Evolutionary conservation across 2,888 invertebrate species (phyloP), one percentile per base, ranked within the genome.

Genomic region (Agriopis aurantiaria): DNA sequence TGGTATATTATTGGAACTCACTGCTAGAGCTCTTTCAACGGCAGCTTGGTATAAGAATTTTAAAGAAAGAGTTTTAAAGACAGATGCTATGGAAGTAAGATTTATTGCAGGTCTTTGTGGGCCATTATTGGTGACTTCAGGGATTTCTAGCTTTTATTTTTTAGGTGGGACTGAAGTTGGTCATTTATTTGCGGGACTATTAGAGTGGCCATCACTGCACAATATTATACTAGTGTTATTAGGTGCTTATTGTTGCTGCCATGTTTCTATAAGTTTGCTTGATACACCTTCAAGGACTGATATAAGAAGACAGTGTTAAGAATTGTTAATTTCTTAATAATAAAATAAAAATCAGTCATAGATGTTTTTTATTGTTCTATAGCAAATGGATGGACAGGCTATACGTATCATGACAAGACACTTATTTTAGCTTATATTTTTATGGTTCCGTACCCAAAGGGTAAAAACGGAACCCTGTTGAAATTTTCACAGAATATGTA

Each of bases 91-190:
- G 89, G 92, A 95, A 76, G 92, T 96, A 73, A 95, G 98, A 75
- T 91, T 97, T 70, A 94, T 96, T 82, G 97, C 97, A 65, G 76
- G 96, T 9, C 79, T 97, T 69, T 96, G 96, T 70, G 95, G 96
- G 43, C 98, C 98, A 40, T 90, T 98, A 58, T 95, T 98, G 75
- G 96, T 96, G 41, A 89, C 98, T 74, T 98, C 98, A 11, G 97
- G 97, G 0, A 95, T 98, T 81, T 98, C 98, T 0, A 98, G 97
- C 90, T 97, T 98, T 83, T 98, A 97, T 89, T 98, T 98, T 85
- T 97, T 98, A 89, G 97, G 96, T 71, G 97, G 97, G 0, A 93
- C 91, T 71, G 95, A 96, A 68, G 95, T 98, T 69, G 98, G 98
- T 8, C 94, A 96, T 83, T 93, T 96, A 76, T 97, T 96, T 84